Conservation (phyloP, 2,797 vertebrate species). For the Pelochelys cantorii region DNA sequence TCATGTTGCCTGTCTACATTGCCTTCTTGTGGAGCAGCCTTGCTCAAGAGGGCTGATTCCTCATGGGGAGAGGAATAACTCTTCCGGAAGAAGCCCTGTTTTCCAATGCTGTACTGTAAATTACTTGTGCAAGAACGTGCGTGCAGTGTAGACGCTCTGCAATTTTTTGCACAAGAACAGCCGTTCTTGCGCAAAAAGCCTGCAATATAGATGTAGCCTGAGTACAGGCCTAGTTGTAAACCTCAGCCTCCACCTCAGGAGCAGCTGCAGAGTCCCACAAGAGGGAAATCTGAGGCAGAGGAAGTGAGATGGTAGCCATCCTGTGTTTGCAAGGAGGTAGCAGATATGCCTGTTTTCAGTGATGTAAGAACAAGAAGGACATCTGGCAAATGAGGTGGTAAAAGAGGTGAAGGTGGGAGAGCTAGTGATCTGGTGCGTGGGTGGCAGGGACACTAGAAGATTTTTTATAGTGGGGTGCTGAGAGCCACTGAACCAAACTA, state of each 20-base stretch:
- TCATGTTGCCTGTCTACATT: no score
- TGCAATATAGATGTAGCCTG: neutral
- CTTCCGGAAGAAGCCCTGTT: no score
- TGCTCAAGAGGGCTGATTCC: no score
- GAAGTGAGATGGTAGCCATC: neutral
- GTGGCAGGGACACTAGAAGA: neutral
- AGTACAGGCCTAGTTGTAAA: neutral
- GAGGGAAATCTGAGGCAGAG: neutral
- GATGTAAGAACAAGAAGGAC: neutral
- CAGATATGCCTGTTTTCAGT: neutral
- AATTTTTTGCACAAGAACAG: no score
- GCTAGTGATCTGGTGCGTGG: neutral
- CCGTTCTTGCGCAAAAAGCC: no score
- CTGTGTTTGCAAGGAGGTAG: neutral
- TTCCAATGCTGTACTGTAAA: no score
- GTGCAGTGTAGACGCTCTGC: no score
- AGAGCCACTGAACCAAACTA: no score
- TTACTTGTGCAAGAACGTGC: no score
- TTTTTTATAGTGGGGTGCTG: no score
- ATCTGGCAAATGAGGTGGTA: neutral
- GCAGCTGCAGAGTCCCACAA: neutral
- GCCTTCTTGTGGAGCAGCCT: no score
- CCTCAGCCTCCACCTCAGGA: neutral
- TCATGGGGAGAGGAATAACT: no score
- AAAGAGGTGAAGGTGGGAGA: neutral